Base-by-base conservation (phyloP, 1,140 invertebrate species). In the Heliconius himera region DNA sequence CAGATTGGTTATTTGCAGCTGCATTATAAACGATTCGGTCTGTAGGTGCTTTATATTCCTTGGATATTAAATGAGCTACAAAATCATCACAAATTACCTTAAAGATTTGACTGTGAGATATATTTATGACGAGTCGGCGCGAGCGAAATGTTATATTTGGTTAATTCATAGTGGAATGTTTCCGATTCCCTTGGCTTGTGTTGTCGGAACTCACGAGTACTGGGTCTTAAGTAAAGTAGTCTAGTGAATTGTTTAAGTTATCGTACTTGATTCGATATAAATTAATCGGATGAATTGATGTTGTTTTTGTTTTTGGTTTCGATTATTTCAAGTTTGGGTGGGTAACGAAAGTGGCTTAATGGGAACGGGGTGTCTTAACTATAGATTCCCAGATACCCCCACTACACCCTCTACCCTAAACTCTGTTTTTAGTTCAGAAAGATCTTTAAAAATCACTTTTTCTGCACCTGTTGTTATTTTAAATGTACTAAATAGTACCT, bases 21-120 rank as follows among this genome's bases (percentile, higher is more conserved):
- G 90, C 85, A 86, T 87, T 87, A 85, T 88, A 89, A 94, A 87
- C 87, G 85, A 91, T 93, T 93, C 88, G 76, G 84, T 86, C 81
- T 88, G 86, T 46, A 46, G 0, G 2, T 89, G 89, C 89, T 94
- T 94, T 94, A 94, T 94, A 94, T 94, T 94, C 93, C 91, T 92
- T 91, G 92, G 92, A 94, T 93, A 93, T 92, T 94, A 92, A 93
- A 94, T 94, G 92, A 93, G 91, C 81, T 86, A 93, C 93, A 89
- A 94, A 94, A 92, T 93, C 91, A 86, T 92, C 91, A 94, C 90
- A 94, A 94, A 94, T 93, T 91, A 93, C 91, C 92, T 90, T 93
- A 90, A 26, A 91, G 88, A 93, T 94, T 94, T 93, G 91, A 94
- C 88, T 94, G 92, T 94, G 83, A 94, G 89, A 94, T 94, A 85